Percentiles rank a stretch among this genome's conserved stretches.
Evolutionary conservation across 2,113 vertebrate species (phyloP).

Genomic region (Centropus bengalensis): DNA sequence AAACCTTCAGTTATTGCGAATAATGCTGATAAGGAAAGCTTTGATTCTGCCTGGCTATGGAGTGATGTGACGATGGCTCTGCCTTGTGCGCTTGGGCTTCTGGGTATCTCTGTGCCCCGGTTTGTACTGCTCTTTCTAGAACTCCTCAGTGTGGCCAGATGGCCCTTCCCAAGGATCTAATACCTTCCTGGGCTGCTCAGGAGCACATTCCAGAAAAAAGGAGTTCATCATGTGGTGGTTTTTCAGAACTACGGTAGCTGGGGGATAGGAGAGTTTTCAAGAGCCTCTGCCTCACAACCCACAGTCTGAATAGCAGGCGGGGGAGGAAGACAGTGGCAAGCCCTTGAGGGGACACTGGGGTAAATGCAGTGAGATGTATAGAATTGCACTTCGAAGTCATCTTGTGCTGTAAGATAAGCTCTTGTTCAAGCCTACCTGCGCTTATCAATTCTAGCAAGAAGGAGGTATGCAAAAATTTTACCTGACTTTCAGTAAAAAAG

Average conservation of each 20-base stretch:
- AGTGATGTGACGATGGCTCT: not conserved
- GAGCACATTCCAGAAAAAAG: not conserved
- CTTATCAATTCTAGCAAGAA: not conserved
- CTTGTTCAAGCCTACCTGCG: not conserved
- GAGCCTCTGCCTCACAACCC: not conserved
- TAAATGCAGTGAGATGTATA: not conserved
- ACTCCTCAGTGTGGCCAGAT: not conserved
- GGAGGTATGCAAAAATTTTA: not conserved
- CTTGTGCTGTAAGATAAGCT: not conserved
- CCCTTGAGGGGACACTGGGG: not conserved
- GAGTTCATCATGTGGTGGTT: not conserved
- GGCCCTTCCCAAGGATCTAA: not conserved
- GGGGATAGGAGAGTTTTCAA: not conserved
- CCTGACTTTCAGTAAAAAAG: not conserved
- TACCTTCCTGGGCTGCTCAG: not conserved
- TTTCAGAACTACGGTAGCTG: not conserved
- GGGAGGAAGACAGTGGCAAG: not conserved
- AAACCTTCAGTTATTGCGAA: not conserved
- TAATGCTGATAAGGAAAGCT: not conserved
- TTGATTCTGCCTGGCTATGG: not conserved
- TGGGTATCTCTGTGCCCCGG: not conserved
- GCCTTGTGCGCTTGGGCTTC: not conserved
- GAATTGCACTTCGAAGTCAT: not conserved
- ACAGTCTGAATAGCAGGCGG: not conserved
- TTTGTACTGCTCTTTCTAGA: not conserved